Conservation (phyloP, 2,888 invertebrate genomes). For the Coleophora deauratella region DNA sequence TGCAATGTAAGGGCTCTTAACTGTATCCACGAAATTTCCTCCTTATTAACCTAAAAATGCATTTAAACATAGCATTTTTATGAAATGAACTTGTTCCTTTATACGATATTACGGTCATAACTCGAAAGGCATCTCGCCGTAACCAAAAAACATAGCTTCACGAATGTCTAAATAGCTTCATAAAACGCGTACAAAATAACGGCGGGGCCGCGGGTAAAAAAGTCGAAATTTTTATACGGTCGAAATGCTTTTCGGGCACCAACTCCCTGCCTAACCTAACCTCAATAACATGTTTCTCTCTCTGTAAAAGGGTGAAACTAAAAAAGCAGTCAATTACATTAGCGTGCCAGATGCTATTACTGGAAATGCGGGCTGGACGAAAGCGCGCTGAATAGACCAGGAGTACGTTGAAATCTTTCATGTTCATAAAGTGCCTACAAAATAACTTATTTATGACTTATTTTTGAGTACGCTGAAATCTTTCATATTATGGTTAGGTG, state of each 20-base stretch:
- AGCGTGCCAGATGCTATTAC: constrained; percentile 5
- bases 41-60: neutral
- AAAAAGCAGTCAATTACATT: constrained; percentile 10
- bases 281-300: constrained; percentile 2
- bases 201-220: neutral
- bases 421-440: too few relatives aligned
- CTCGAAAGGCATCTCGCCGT: constrained; percentile 1
- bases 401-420: too few relatives aligned
- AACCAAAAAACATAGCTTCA: constrained; percentile 1
- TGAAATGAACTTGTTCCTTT: constrained; percentile 5
- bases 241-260: neutral
- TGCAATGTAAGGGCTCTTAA: neutral
- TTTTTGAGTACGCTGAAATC: too few relatives aligned
- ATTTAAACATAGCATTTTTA: neutral
- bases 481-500: too few relatives aligned
- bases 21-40: neutral
- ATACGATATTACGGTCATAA: constrained; percentile 2
- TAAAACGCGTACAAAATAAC: constrained; percentile 4
- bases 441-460: too few relatives aligned
- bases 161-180: constrained; percentile 6
- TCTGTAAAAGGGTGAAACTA: constrained; percentile 3
- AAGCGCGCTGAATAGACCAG: neutral
- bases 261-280: neutral
- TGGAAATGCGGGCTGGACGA: neutral
- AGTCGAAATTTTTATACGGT: constrained; percentile 5